Evolutionary conservation across 2,888 invertebrate genomes (phyloP).

Genomic region (Platycheirus rosarum): DNA sequence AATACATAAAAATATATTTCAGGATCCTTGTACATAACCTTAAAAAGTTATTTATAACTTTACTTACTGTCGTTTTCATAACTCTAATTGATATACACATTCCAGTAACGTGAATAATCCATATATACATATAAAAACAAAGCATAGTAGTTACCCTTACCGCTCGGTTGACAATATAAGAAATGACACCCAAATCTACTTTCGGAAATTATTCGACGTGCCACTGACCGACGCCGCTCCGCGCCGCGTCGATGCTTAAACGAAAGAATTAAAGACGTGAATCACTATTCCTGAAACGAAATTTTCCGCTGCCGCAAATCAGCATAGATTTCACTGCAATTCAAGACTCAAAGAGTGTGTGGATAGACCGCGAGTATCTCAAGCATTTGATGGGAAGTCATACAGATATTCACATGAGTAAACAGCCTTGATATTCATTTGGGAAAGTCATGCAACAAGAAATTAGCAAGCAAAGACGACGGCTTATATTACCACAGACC

Average conservation of each 20-base stretch:
- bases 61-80: no score
- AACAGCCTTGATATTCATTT: constrained; percentile 73
- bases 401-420: constrained; percentile 69
- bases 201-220: constrained; percentile 46
- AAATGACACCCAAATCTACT: constrained; percentile 28
- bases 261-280: constrained; percentile 19
- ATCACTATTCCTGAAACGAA: constrained; percentile 21
- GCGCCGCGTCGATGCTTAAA: no score
- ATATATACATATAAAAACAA: no score
- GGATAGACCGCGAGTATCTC: constrained; percentile 44
- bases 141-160: no score
- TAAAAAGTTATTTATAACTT: no score
- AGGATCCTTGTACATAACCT: no score
- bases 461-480: constrained; percentile 62
- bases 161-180: neutral
- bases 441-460: constrained; percentile 71
- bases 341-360: constrained; percentile 25
- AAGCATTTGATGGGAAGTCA: constrained; percentile 68
- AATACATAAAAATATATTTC: no score
- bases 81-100: no score
- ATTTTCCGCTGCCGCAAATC: constrained; percentile 1
- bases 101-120: no score
- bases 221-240: constrained; percentile 28
- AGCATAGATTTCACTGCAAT: constrained; percentile 47
- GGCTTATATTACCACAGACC: constrained; percentile 69